Conservation (phyloP, 2,888 invertebrate species). For the Cartodere bifasciata region DNA sequence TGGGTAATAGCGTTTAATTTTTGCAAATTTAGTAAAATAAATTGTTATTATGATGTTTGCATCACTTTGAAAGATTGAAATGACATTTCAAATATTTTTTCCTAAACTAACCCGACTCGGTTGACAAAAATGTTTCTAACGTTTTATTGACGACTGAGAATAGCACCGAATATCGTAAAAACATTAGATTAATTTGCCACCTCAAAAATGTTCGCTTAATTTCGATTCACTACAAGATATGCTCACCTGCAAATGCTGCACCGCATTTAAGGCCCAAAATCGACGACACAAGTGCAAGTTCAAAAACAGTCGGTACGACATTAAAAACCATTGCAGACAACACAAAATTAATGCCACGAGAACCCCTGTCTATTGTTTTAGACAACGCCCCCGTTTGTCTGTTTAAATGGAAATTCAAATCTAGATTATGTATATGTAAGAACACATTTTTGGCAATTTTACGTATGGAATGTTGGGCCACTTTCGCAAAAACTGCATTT, state of each 20-base stretch:
- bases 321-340: slow-evolving; percentile 96
- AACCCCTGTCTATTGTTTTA: slow-evolving; percentile 75
- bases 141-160: too few relatives aligned
- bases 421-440: slow-evolving; percentile 86
- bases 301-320: slow-evolving; percentile 90
- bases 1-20: too few relatives aligned
- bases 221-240: too few relatives aligned
- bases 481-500: slow-evolving; percentile 95
- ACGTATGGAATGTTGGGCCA: slow-evolving; percentile 94
- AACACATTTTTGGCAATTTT: slow-evolving; percentile 92
- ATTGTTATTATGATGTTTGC: too few relatives aligned
- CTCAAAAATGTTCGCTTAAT: too few relatives aligned
- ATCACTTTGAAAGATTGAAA: too few relatives aligned
- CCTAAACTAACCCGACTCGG: too few relatives aligned
- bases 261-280: slow-evolving; percentile 72
- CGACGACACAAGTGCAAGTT: slow-evolving; percentile 76
- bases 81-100: too few relatives aligned
- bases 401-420: slow-evolving; percentile 85
- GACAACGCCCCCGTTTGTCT: slow-evolving; percentile 68
- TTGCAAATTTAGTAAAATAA: too few relatives aligned
- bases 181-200: too few relatives aligned
- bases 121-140: too few relatives aligned
- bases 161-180: slow-evolving; percentile 1
- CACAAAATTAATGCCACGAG: slow-evolving; percentile 95
- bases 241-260: slow-evolving; percentile 44